Percentiles rank a stretch among this genome's conserved stretches.
phyloP scores from a whole-genome alignment of 2,888 invertebrate genomes.

The Conistra vaccinii region DNA sequence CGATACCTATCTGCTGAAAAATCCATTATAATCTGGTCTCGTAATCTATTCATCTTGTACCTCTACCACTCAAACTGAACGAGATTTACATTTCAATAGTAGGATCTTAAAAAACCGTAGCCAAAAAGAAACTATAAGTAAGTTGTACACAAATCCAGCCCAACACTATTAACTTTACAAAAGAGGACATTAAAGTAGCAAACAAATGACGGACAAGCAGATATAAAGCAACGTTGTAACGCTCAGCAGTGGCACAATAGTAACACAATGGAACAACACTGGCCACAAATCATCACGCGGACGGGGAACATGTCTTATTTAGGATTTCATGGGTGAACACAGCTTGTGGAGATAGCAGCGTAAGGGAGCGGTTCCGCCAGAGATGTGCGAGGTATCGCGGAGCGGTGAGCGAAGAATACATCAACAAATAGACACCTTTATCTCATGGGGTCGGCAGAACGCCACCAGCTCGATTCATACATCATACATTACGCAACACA shows the following conservation, averaged over 20 bases:
- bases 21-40: not conserved
- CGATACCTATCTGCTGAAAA: too few relatives aligned
- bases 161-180: conserved; percentile 49
- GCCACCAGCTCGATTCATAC: too few relatives aligned
- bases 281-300: conserved; percentile 76
- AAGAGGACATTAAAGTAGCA: conserved; percentile 48
- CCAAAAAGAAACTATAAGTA: not conserved
- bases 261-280: conserved; percentile 70
- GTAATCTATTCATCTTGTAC: not conserved
- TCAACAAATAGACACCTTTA: too few relatives aligned
- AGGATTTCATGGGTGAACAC: conserved; percentile 69
- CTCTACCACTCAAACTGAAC: not conserved
- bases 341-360: not conserved
- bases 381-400: not conserved
- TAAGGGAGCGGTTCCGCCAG: not conserved
- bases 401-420: not conserved
- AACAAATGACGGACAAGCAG: conserved; percentile 56
- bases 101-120: not conserved
- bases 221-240: conserved; percentile 65
- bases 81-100: not conserved
- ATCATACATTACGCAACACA: too few relatives aligned
- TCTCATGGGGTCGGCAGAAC: too few relatives aligned
- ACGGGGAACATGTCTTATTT: conserved; percentile 71
- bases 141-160: not conserved
- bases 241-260: conserved; percentile 55